Conservation (phyloP, 1,140 invertebrate species). For the Phenacoccus solenopsis region DNA sequence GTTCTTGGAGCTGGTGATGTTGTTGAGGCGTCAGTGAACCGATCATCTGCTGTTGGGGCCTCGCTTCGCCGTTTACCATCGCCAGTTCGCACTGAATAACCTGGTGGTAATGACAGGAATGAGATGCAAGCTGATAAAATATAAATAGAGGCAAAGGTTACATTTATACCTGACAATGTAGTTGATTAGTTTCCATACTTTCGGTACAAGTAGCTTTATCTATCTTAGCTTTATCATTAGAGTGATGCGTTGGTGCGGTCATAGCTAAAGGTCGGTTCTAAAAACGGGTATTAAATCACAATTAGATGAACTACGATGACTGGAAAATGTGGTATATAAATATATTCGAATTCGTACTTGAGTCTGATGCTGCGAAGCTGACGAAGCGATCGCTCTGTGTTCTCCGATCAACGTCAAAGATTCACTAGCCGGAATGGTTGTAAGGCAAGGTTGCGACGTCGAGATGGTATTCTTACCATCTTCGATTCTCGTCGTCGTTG, state of each 20-base stretch:
- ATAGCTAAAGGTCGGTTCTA: background rate
- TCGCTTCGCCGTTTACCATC: background rate
- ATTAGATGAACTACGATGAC: background rate
- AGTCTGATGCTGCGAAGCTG: background rate
- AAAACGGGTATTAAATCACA: background rate
- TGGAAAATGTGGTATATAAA: background rate
- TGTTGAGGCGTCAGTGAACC: constrained; percentile 22
- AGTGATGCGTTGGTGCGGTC: constrained; percentile 29
- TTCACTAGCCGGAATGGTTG: background rate
- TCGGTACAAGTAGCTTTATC: constrained; percentile 31
- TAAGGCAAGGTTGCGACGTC: background rate
- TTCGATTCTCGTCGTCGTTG: background rate
- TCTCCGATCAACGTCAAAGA: constrained; percentile 25
- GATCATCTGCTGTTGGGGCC: constrained; percentile 14
- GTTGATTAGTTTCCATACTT: constrained; percentile 4
- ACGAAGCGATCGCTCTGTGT: background rate
- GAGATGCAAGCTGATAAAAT: background rate
- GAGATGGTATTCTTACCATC: background rate
- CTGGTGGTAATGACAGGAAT: background rate
- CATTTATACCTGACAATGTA: background rate
- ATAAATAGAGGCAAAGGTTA: background rate
- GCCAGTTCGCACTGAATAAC: background rate
- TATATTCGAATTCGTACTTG: background rate
- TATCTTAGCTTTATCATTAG: constrained; percentile 26
- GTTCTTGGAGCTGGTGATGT: constrained; percentile 23